A percentile compares a stretch with the other conserved stretches of the same genome.
Evolutionary conservation across 1,140 invertebrate genomes (phyloP).

Genomic region (Panulirus ornatus): DNA sequence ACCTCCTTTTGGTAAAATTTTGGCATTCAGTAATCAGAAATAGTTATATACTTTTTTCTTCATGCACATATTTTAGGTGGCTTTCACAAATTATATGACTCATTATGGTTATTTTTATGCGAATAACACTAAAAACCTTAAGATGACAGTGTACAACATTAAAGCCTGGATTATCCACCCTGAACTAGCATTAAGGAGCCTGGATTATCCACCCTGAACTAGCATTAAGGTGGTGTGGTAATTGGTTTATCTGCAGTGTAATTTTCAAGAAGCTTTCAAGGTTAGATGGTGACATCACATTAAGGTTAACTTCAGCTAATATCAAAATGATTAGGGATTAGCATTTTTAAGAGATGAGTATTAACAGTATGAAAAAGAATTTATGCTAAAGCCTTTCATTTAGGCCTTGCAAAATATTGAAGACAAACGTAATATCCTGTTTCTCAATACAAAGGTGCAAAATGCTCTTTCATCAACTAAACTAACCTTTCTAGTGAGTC

Average conservation of each 20-base stretch:
- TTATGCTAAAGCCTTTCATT: background rate
- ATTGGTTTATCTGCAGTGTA: no score
- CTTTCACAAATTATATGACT: no score
- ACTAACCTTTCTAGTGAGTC: constrained; percentile 44
- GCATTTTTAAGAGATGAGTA: background rate
- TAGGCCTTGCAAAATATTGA: background rate
- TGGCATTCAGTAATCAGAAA: no score
- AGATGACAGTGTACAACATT: no score
- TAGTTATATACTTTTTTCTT: no score
- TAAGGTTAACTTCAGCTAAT: background rate
- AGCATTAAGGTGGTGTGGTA: background rate
- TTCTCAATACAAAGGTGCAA: no score
- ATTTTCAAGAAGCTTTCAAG: no score
- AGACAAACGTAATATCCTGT: no score
- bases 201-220: background rate
- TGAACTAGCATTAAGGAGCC: background rate
- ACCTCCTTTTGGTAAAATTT: no score
- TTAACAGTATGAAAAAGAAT: background rate
- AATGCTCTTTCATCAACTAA: background rate
- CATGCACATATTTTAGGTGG: no score
- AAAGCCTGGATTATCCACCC: background rate
- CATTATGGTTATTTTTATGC: no score
- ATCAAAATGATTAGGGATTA: background rate
- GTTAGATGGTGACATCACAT: background rate
- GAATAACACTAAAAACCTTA: no score